phyloP scores from a whole-genome alignment of 1,140 invertebrate genomes.

The Macrotrachela quadricornifera region DNA sequence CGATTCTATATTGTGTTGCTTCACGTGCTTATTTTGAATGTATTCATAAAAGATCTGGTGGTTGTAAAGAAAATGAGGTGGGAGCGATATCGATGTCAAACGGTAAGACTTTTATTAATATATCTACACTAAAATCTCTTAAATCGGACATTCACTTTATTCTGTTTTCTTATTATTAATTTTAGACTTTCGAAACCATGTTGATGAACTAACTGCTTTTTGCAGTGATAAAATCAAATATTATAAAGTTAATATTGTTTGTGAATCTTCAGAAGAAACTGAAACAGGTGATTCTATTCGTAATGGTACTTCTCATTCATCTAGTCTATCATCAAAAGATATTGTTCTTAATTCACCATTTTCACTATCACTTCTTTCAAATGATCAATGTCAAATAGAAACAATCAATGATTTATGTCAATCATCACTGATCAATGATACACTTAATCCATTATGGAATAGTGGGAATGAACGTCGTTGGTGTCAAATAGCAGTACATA shows the following conservation, averaged over 20 bases:
- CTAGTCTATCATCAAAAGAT: not conserved
- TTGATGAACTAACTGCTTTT: too few species aligned
- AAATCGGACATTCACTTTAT: too few species aligned
- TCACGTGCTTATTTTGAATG: conserved; percentile 2
- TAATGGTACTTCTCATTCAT: not conserved
- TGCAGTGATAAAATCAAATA: too few species aligned
- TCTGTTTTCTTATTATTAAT: too few species aligned
- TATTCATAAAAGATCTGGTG: conserved; percentile 3
- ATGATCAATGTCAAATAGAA: not conserved
- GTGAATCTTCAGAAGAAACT: not conserved
- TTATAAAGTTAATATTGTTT: too few species aligned
- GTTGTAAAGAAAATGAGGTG: conserved; percentile 3
- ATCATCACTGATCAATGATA: not conserved
- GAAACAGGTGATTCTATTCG: not conserved
- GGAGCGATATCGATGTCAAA: conserved; percentile 3
- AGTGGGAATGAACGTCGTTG: not conserved
- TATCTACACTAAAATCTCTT: too few species aligned
- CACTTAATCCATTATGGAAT: conserved; percentile 5
- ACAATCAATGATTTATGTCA: not conserved
- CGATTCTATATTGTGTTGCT: conserved; percentile 2
- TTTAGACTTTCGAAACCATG: too few species aligned
- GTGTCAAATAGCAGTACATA: not conserved
- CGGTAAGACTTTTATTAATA: not conserved
- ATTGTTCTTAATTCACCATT: too few species aligned
- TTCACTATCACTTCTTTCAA: not conserved